These are phyloP conservation scores for Pachypsylla venusta DNA, from an alignment of 1,140 invertebrate genomes.

Conservation along the genomic window DNA sequence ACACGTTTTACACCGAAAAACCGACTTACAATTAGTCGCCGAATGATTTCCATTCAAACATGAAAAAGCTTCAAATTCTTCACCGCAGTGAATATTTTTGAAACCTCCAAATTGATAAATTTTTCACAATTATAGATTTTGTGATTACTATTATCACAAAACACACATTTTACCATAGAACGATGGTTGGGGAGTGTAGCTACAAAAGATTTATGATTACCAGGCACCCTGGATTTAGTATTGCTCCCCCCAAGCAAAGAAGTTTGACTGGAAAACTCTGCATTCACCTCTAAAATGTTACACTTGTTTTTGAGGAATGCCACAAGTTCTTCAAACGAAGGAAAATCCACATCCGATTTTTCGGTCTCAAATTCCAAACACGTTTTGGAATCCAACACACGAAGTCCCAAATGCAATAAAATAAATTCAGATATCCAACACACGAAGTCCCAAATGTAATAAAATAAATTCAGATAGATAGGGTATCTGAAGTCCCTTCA, in stretches of 20 bases:
- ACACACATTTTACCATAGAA: not conserved
- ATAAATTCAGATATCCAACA: not conserved
- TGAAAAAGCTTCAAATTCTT: not conserved
- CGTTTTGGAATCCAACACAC: not conserved
- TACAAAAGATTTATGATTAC: not conserved
- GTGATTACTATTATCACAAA: not conserved
- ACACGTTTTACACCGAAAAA: not conserved
- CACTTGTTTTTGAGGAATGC: not conserved
- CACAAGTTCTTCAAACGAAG: not conserved
- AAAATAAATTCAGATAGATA: not conserved
- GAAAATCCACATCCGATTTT: not conserved
- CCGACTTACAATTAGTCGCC: not conserved
- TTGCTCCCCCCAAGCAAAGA: not conserved
- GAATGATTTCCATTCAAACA: not conserved
- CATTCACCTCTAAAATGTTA: not conserved
- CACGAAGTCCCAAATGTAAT: not conserved
- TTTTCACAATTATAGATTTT: not conserved
- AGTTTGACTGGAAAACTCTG: not conserved
- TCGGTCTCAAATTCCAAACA: not conserved
- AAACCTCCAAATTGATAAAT: not conserved
- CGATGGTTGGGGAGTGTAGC: too few relatives aligned
- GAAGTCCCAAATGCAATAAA: not conserved
- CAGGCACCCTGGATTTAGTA: too few relatives aligned
- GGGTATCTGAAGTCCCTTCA: not conserved
- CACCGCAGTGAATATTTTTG: not conserved